Conservation (phyloP, 2,113 vertebrate species). For the Mobula birostris region DNA sequence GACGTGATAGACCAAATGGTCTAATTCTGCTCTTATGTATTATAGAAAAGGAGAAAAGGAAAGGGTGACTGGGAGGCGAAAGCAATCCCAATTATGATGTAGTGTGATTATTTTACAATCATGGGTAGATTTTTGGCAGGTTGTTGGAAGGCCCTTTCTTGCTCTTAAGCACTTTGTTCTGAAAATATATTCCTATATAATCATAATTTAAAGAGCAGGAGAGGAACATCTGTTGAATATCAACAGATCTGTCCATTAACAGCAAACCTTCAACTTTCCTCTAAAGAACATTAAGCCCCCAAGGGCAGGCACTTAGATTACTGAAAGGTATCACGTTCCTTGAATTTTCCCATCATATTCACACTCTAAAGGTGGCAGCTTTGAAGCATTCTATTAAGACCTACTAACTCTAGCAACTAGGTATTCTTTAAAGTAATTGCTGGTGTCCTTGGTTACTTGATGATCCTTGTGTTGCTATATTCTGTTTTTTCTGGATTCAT, state of each 20-base stretch:
- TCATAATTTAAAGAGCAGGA: background rate
- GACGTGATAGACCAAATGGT: too few relatives aligned
- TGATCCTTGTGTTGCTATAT: background rate
- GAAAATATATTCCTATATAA: background rate
- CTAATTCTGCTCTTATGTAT: too few relatives aligned
- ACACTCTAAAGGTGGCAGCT: background rate
- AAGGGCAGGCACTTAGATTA: background rate
- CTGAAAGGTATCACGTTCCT: background rate
- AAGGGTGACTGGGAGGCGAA: background rate
- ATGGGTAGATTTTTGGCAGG: background rate
- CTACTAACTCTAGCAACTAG: background rate
- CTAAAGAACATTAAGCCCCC: background rate
- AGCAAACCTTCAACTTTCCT: background rate
- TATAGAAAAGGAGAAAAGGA: too few relatives aligned
- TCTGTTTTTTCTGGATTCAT: background rate
- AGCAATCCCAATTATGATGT: background rate
- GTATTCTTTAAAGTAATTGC: background rate
- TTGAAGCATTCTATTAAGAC: background rate
- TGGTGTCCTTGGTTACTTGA: background rate
- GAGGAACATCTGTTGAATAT: background rate
- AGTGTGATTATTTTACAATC: constrained; percentile 11
- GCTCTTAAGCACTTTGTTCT: background rate
- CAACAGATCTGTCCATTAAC: constrained; percentile 19
- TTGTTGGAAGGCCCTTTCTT: background rate
- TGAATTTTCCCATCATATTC: background rate